A percentile compares a stretch with the other conserved stretches of the same genome.
These are phyloP conservation scores for Danionella dracula DNA, from an alignment of 2,797 vertebrate species.

Conservation along the genomic window DNA sequence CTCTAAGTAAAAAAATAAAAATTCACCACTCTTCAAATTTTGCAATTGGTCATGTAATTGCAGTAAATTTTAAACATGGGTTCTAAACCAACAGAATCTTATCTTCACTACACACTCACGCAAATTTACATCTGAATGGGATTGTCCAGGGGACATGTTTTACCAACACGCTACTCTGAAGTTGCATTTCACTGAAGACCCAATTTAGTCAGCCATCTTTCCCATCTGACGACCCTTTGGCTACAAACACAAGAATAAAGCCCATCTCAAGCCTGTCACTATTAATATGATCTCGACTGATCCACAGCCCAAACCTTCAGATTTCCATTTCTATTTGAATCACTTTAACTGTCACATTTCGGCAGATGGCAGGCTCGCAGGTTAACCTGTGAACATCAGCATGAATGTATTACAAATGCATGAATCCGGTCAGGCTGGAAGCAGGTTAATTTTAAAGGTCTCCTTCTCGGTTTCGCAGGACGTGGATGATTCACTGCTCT, in stretches of 20 bases:
- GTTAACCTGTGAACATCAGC: not conserved
- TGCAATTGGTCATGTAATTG: too few relatives aligned
- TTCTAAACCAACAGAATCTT: too few relatives aligned
- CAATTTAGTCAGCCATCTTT: not conserved
- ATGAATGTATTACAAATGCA: not conserved
- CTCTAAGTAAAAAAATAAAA: too few relatives aligned
- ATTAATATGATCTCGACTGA: not conserved
- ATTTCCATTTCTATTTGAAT: not conserved
- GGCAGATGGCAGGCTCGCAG: not conserved
- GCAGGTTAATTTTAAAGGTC: not conserved
- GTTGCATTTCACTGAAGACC: not conserved
- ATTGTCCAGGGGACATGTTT: not conserved
- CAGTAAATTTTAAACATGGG: too few relatives aligned
- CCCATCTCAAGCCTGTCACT: not conserved
- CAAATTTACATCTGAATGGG: too few relatives aligned
- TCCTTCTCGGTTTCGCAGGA: not conserved
- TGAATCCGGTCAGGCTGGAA: not conserved
- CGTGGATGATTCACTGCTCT: conserved; percentile 2
- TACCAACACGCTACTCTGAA: not conserved
- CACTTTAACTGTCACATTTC: not conserved
- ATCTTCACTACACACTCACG: too few relatives aligned
- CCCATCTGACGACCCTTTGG: not conserved
- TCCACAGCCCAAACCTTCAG: not conserved
- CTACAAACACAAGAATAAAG: not conserved
- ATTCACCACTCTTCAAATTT: too few relatives aligned